Conservation (phyloP, 2,797 vertebrate species). For the Kryptopterus vitreolus region DNA sequence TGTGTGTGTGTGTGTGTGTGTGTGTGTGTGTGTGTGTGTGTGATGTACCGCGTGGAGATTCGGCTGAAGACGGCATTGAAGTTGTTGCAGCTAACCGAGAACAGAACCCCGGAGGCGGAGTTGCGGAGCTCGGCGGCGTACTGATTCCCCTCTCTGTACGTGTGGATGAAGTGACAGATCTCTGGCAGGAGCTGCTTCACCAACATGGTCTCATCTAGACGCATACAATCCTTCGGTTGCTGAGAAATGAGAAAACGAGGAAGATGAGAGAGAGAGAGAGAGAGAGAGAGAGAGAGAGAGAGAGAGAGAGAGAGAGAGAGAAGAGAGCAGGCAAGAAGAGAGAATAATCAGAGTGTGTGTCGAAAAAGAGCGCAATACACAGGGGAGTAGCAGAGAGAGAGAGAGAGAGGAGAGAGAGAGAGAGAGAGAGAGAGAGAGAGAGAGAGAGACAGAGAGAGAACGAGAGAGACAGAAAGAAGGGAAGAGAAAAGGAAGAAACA, state of each 20-base stretch:
- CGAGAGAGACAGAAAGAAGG: not conserved
- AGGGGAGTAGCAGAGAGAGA: not conserved
- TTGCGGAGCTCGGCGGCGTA: constrained; percentile 89
- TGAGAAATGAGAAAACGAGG: constrained; percentile 49
- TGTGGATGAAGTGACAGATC: constrained; percentile 98
- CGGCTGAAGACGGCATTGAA: constrained; percentile 98
- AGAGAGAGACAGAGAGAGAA: not conserved
- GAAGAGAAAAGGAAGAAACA: not conserved
- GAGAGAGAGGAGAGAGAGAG: not conserved
- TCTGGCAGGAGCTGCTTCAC: constrained; percentile 97
- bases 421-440: not conserved
- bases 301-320: not conserved
- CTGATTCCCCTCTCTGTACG: constrained; percentile 92
- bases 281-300: not conserved
- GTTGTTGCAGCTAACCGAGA: constrained; percentile 98
- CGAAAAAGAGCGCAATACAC: not conserved
- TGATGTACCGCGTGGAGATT: constrained; percentile 88
- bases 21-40: not conserved
- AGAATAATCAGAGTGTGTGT: not conserved
- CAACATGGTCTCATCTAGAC: constrained; percentile 97
- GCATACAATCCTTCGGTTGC: constrained; percentile 97
- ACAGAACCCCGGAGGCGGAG: constrained; percentile 94
- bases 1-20: not conserved
- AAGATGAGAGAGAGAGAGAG: not conserved
- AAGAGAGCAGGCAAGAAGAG: too few species aligned